Conservation (phyloP, 2,888 invertebrate species). For the Craniophora ligustri region DNA sequence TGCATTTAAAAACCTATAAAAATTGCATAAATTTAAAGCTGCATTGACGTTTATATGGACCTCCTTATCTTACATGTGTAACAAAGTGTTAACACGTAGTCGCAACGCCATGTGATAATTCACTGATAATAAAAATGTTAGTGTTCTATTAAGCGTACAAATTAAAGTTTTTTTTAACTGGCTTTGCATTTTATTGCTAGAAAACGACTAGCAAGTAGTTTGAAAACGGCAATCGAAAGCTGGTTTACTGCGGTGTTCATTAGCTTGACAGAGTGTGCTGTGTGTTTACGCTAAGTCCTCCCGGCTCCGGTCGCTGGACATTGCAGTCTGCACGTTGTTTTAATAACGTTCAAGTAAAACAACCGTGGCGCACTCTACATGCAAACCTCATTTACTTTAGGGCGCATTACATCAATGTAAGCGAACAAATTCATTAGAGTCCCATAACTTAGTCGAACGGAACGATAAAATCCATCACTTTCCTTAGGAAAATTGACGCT, state of each 20-base stretch:
- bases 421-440: slow-evolving; percentile 43
- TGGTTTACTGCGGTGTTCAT: slow-evolving; percentile 61
- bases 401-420: slow-evolving; percentile 53
- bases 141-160: slow-evolving; percentile 14
- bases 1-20: slow-evolving; percentile 18
- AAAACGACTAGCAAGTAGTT: slow-evolving; percentile 40
- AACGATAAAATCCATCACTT: slow-evolving; percentile 42
- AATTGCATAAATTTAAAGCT: slow-evolving; percentile 18
- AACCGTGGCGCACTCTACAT: slow-evolving; percentile 51
- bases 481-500: slow-evolving; percentile 30
- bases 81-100: slow-evolving; percentile 14
- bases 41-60: slow-evolving; percentile 8
- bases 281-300: slow-evolving; percentile 53
- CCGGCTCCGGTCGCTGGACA: slow-evolving; percentile 10
- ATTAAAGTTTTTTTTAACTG: slow-evolving; percentile 18
- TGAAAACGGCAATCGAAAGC: slow-evolving; percentile 46
- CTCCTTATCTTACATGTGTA: slow-evolving; percentile 18
- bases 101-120: slow-evolving; percentile 7
- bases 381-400: slow-evolving; percentile 65
- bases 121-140: slow-evolving; percentile 18
- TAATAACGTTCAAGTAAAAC: slow-evolving; percentile 66
- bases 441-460: slow-evolving; percentile 28
- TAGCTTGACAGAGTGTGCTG: slow-evolving; percentile 64
- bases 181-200: slow-evolving; percentile 15
- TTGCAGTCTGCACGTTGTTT: slow-evolving; percentile 66